Base-by-base conservation (phyloP, 2,888 invertebrate species). In the Melanophora roralis region DNA sequence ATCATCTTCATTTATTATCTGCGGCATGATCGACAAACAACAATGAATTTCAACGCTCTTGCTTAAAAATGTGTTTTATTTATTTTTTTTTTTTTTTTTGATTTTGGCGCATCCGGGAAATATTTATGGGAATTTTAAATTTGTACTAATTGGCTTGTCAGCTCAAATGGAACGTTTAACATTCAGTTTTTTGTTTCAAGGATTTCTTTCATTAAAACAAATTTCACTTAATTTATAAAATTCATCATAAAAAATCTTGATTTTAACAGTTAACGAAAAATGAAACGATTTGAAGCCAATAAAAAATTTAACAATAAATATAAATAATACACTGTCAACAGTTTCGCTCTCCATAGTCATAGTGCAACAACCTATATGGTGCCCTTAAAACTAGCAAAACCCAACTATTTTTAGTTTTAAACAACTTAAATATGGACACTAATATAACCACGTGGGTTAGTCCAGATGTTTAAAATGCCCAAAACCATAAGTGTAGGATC, bases 91-190 rank as follows among this genome's bases (percentile, higher is more conserved):
- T 23, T 7, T 55, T 43, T 9, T 23, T 49, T 38, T 27, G 16
- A 43, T 19, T 72, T 64, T 38, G 11, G 38, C 67, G 82, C 82
- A 84, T 83, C 82, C 84, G 83, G 81, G 51, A 82, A 76, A 79
- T 81, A 83, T 82, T 83, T 83, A 78, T 85, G 79, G 74, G 83
- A 76, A 82, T 80, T 74, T 82, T 81, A 84, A 83, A 84, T 84
- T 84, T 84, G 78, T 87, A 86, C 87, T 87, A 87, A 87, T 87
- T 87, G 86, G 88, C 83, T 85, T 87, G 87, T 86, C 86, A 86
- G 84, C 78, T 74, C 78, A 77, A 79, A 76, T 78, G 78, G 53
- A 71, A 59, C 74, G 72, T 47, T 76, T 71, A 40, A 65, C 59
- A 23, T 16, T 27, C 51, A 45, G 1, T 1, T 82, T 81, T 75